Base-by-base conservation (phyloP, 2,113 vertebrate genomes). In the Phyllostomus hastatus region DNA sequence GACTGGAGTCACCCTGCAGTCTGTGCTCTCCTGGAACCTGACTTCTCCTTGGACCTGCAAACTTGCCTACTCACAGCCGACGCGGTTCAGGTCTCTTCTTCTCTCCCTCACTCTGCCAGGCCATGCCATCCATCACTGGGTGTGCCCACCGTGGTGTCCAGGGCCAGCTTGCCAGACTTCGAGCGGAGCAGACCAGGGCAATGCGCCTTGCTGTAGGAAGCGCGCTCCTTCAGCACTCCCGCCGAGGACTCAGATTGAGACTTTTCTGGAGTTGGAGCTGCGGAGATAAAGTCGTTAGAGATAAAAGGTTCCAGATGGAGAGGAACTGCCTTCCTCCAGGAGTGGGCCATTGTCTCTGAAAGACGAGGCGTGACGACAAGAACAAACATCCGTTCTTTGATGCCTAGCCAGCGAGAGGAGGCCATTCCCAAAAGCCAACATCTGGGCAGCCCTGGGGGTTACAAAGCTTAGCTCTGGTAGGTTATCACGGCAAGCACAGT, bases 111-210 rank as follows among this genome's bases (percentile, higher is more conserved):
- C 10, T 59, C 54, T 35, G 16, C 43, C 54, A 41, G 79, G 10
- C 64, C 33, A 3, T 2, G 10, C 64, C 33, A 3, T 2, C 6
- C 2, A 7, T 28, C 28, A 3, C 24, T 4, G n/a, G 43, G 28
- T 59, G 4, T 3, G 41, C 20, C 38, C 20, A 33, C 12, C 2
- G 4, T 4, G 19, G 14, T 6, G 15, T 52, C 43, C 38, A 33
- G 61, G 17, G 1, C 14, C 26, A 35, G 4, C 83, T 57, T 43
- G 26, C 35, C 57, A 2, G 22, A 1, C 24, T n/a, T 28, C 11
- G 38, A 81, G 38, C 67, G 50, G 41, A 69, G 26, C 75, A 22
- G 12, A 35, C 17, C 61, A 54, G 35, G 59, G 20, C 20, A 79
- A 0, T 2, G 46, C 17, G 22, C 20, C 54, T 7, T 64, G 24